Percentiles rank a stretch among this genome's conserved stretches.
Conservation (phyloP, 92 coral and sea anemone species). For the Nematostella vectensis region DNA sequence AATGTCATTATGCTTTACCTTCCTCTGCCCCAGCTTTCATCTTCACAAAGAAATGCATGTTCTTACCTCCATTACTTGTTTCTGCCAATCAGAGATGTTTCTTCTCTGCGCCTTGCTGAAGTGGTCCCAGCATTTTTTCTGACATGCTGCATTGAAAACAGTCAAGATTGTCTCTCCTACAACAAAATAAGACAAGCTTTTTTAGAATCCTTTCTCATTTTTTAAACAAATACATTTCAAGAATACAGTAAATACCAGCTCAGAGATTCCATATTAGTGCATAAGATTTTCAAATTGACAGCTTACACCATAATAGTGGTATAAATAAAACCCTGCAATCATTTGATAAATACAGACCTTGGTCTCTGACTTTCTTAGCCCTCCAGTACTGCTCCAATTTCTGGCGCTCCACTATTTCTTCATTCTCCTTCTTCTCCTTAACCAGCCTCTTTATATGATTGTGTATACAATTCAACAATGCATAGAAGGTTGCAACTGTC, state of each 20-base stretch:
- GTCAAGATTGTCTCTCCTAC: slow-evolving; percentile 54
- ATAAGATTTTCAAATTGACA: too few relatives aligned
- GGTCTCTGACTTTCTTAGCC: slow-evolving; percentile 50
- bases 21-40: too few relatives aligned
- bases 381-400: slow-evolving; percentile 37
- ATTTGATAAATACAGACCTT: too few relatives aligned
- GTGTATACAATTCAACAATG: slow-evolving; percentile 49
- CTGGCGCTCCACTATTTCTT: slow-evolving; percentile 58
- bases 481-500: slow-evolving; percentile 52
- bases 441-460: slow-evolving; percentile 55
- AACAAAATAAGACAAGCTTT: not conserved
- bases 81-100: slow-evolving; percentile 62
- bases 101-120: slow-evolving; percentile 79
- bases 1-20: too few relatives aligned
- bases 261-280: too few relatives aligned
- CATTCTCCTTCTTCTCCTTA: slow-evolving; percentile 69
- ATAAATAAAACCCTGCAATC: too few relatives aligned
- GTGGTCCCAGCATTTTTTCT: slow-evolving; percentile 79
- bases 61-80: slow-evolving; percentile 52
- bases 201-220: not conserved
- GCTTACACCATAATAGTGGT: too few relatives aligned
- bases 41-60: too few relatives aligned
- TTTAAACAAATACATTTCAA: not conserved
- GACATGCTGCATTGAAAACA: slow-evolving; percentile 78
- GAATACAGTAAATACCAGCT: too few relatives aligned